These are phyloP conservation scores for Pseudotriccus pelzelni DNA, from an alignment of 2,797 vertebrate genomes.

Conservation along the genomic window DNA sequence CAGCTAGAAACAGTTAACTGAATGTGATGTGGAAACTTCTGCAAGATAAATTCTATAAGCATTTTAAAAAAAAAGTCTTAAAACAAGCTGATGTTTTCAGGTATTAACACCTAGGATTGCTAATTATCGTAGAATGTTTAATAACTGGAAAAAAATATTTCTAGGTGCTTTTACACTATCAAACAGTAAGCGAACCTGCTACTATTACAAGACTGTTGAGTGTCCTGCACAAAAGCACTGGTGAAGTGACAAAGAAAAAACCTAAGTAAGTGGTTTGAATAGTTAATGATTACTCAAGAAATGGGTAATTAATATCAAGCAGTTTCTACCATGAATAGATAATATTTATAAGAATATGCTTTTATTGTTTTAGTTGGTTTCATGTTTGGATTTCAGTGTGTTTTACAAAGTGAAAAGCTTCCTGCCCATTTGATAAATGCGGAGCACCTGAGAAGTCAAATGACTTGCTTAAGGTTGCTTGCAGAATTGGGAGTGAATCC, in stretches of 20 bases:
- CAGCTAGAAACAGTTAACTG: neutral
- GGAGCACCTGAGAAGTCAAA: neutral
- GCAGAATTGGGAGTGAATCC: neutral
- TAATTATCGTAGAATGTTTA: neutral
- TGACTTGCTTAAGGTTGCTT: neutral
- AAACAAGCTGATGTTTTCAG: neutral
- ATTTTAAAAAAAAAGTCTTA: neutral
- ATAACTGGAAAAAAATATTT: constrained; percentile 25
- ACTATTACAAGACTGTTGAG: constrained; percentile 90
- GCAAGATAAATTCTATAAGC: neutral
- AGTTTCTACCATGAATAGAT: neutral
- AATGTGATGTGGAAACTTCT: neutral
- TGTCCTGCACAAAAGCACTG: constrained; percentile 93
- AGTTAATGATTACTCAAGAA: constrained; percentile 3
- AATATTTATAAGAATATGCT: neutral
- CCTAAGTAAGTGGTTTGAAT: constrained; percentile 88
- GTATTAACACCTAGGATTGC: neutral
- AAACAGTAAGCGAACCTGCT: constrained; percentile 94
- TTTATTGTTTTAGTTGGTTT: neutral
- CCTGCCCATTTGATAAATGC: neutral
- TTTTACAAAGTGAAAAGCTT: neutral
- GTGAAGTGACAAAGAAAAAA: constrained; percentile 96
- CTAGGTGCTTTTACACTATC: constrained; percentile 94
- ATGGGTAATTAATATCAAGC: neutral
- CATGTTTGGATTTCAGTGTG: neutral